Percentiles rank a stretch among this genome's conserved stretches.
phyloP scores from a whole-genome alignment of 2,888 invertebrate species.

The Herminia tarsipennalis region DNA sequence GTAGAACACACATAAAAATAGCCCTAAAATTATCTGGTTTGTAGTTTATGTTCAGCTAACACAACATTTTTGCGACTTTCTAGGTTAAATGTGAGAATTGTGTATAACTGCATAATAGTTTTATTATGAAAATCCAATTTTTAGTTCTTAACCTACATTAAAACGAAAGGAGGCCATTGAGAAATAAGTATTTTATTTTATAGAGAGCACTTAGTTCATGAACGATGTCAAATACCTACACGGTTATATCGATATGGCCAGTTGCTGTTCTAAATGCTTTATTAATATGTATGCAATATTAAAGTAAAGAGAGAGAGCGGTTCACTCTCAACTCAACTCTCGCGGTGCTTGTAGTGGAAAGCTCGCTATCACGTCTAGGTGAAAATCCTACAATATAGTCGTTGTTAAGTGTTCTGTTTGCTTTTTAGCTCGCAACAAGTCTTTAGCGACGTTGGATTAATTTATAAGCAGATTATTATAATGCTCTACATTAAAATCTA shows the following conservation, averaged over 20 bases:
- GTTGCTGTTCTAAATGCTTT: conserved; percentile 23
- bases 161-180: conserved; percentile 44
- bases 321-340: conserved; percentile 48
- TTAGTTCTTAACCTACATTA: conserved; percentile 42
- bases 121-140: conserved; percentile 30
- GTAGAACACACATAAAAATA: too few species aligned
- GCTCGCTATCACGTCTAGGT: conserved; percentile 68
- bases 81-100: conserved; percentile 10
- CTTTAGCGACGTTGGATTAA: too few species aligned
- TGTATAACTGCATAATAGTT: conserved; percentile 15
- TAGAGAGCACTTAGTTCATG: conserved; percentile 46
- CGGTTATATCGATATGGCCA: conserved; percentile 11
- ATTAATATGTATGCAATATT: conserved; percentile 31
- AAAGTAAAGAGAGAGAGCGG: conserved; percentile 45
- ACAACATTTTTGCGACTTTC: conserved; percentile 4
- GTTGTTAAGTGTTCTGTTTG: conserved; percentile 63
- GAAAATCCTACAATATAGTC: conserved; percentile 69
- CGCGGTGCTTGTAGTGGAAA: conserved; percentile 62
- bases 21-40: too few species aligned
- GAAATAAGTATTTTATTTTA: conserved; percentile 39
- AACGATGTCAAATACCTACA: conserved; percentile 33
- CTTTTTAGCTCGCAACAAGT: conserved; percentile 1
- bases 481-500: too few species aligned
- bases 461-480: too few species aligned
- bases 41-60: too few species aligned